Conservation (phyloP, 2,113 vertebrate species). For the Gallinago jamesoni region DNA sequence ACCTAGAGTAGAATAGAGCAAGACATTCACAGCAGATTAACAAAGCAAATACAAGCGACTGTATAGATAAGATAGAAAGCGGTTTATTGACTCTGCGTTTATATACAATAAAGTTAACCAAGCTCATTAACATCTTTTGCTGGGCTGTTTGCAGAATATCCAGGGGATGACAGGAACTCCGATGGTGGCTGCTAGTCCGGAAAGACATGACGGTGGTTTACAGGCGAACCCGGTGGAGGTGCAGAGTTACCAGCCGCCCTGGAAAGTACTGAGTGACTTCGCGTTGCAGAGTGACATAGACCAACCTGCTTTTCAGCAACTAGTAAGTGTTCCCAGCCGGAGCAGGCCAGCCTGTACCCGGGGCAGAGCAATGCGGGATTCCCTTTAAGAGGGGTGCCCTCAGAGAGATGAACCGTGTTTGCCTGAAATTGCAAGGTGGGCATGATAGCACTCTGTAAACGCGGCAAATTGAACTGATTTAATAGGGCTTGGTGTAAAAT, state of each 20-base stretch:
- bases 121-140: conserved; percentile 72
- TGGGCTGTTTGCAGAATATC: conserved; percentile 89
- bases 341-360: not conserved
- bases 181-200: conserved; percentile 98
- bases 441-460: not conserved
- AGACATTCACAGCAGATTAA: conserved; percentile 68
- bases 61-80: conserved; percentile 76
- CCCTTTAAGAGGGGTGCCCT: not conserved
- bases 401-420: not conserved
- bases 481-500: not conserved
- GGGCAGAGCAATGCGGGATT: not conserved
- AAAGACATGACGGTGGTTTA: conserved; percentile 96
- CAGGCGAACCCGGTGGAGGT: conserved; percentile 98
- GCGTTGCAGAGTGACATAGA: conserved; percentile 99
- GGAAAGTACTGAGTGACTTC: conserved; percentile 99
- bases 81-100: conserved; percentile 72
- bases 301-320: conserved; percentile 98
- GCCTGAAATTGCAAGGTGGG: not conserved
- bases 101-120: conserved; percentile 68
- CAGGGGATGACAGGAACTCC: conserved; percentile 99
- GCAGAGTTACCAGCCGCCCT: conserved; percentile 98
- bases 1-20: conserved; percentile 50
- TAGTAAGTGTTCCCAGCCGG: conserved; percentile 82
- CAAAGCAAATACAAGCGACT: conserved; percentile 70
- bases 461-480: not conserved